Base-by-base conservation (phyloP, 2,113 vertebrate genomes). In the Myotis yumanensis region DNA sequence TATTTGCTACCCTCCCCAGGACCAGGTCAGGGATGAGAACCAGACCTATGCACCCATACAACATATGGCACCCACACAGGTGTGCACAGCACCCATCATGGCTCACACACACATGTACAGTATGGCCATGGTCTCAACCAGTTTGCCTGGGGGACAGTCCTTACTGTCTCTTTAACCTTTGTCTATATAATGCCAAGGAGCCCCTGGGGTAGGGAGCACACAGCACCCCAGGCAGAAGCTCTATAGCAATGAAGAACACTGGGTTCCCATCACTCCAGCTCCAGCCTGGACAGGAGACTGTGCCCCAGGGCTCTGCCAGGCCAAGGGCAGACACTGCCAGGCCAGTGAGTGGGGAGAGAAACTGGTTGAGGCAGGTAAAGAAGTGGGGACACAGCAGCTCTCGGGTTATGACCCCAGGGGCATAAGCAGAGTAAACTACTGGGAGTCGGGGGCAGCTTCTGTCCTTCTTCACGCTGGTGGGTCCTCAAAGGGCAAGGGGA, bases 381-480 rank as follows among this genome's bases (percentile, higher is more conserved):
- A 28, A 2, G 3, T 10, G 62, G 37, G 48, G 11, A 32, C 3
- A 0, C 15, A 15, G 28, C 37, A 59, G 18, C 17, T 54, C 64
- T 59, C 15, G 4, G 37, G 12, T 10, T 48, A 0, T 5, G 3
- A 25, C 16, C 9, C 83, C 11, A 17, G 0, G 32, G 16, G 1
- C 48, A 51, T 32, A 46, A 6, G 51, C 32, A 59, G 6, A 18
- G 32, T 32, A 40, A 32, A 16, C 62, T 57, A n/a, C 48, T 76
- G 11, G 72, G 48, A 11, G 7, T 22, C 22, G 30, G 4, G 48
- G 28, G 30, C 16, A 57, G 48, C 30, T 86, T 57, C 48, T 54
- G 35, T 51, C 14, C 22, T 35, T 30, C 22, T 35, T 30, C 30
- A 69, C 5, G 11, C 8, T 12, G 48, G 37, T 30, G 37, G 30